Conservation (phyloP, 2,797 vertebrate genomes). For the Ambastaia sidthimunki region DNA sequence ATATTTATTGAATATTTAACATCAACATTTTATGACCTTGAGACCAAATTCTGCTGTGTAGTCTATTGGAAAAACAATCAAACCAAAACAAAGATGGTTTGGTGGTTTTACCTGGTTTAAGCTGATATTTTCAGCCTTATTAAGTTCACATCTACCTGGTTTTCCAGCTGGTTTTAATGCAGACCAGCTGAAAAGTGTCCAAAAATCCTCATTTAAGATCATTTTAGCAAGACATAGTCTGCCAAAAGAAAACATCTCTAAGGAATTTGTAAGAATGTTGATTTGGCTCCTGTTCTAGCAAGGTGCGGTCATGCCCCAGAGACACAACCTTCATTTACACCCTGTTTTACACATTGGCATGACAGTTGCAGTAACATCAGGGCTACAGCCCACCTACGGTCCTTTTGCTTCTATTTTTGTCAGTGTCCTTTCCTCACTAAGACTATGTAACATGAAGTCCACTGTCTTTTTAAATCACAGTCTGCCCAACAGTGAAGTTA, state of each 20-base stretch:
- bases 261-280: slow-evolving; percentile 2
- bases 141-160: no score
- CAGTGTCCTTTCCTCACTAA: slow-evolving; percentile 48
- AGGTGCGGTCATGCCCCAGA: slow-evolving; percentile 39
- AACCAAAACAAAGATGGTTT: background rate
- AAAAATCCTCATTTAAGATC: background rate
- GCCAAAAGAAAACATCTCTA: background rate
- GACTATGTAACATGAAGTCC: slow-evolving; percentile 29
- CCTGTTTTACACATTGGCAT: slow-evolving; percentile 39
- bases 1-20: no score
- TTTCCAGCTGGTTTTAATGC: no score
- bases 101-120: background rate
- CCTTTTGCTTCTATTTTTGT: slow-evolving; percentile 52
- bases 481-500: slow-evolving; percentile 10
- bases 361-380: slow-evolving; percentile 36
- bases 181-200: background rate
- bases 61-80: background rate
- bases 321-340: slow-evolving; percentile 42
- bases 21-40: no score
- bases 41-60: background rate
- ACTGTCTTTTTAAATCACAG: slow-evolving; percentile 45
- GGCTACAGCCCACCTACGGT: slow-evolving; percentile 29
- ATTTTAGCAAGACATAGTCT: background rate
- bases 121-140: no score
- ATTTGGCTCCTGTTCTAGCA: slow-evolving; percentile 25